A percentile compares a stretch with the other conserved stretches of the same genome.
These are phyloP conservation scores for Aelia acuminata DNA, from an alignment of 2,888 invertebrate genomes.

Conservation along the genomic window DNA sequence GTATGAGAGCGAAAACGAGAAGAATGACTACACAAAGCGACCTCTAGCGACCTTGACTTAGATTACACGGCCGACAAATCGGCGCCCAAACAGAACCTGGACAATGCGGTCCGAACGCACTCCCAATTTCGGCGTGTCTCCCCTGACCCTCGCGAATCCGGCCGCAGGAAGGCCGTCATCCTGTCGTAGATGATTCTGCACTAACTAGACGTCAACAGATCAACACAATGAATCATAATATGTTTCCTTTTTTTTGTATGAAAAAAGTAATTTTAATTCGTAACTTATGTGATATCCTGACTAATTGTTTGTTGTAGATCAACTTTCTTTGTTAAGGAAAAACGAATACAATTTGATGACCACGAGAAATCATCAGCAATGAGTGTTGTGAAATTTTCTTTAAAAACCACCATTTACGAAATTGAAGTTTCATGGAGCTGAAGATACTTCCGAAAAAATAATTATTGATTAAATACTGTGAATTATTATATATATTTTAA, in stretches of 20 bases:
- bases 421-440: too few species aligned
- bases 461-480: too few species aligned
- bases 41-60: background rate
- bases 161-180: background rate
- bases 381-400: too few species aligned
- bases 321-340: background rate
- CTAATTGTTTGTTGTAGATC: background rate
- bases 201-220: background rate
- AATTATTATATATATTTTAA: too few species aligned
- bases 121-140: slow-evolving; percentile 12
- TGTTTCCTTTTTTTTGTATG: background rate
- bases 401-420: too few species aligned
- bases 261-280: background rate
- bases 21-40: slow-evolving; percentile 5
- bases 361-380: background rate
- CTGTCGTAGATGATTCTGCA: background rate
- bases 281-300: background rate
- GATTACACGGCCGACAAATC: slow-evolving; percentile 14
- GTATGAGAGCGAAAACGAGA: background rate
- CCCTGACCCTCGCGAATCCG: background rate
- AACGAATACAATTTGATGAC: too few species aligned
- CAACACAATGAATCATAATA: background rate
- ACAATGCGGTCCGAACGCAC: background rate
- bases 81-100: background rate
- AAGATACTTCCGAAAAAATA: too few species aligned